Conservation (phyloP, 2,888 invertebrate species). For the Trissonchulus latispiculum region DNA sequence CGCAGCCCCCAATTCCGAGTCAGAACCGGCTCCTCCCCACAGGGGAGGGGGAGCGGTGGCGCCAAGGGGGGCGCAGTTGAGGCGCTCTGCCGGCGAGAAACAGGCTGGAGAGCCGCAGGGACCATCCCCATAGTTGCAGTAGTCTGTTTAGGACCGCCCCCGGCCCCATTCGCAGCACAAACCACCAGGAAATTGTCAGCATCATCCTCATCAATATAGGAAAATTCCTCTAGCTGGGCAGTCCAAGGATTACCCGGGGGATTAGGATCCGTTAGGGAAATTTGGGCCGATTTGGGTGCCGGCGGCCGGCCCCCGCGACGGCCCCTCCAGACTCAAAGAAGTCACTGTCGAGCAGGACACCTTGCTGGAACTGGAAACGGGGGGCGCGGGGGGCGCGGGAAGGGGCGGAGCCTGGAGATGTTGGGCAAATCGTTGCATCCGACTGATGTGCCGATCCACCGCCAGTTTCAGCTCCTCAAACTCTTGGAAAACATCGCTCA, state of each 20-base stretch:
- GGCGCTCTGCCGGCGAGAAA: too few relatives aligned
- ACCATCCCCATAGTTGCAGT: too few relatives aligned
- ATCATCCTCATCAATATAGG: conserved; percentile 29
- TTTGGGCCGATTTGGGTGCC: background rate
- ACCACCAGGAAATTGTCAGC: too few relatives aligned
- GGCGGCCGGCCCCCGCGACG: background rate
- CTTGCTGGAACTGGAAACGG: conserved; percentile 24
- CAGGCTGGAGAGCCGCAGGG: too few relatives aligned
- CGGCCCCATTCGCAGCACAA: too few relatives aligned
- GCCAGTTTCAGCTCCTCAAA: conserved; percentile 30
- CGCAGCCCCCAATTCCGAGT: too few relatives aligned
- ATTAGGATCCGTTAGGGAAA: background rate
- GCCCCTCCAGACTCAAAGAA: background rate
- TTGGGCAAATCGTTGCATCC: conserved; percentile 32
- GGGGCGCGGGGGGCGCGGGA: conserved; percentile 27
- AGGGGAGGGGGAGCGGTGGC: too few relatives aligned
- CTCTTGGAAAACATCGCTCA: conserved; percentile 24
- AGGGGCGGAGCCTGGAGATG: conserved; percentile 24
- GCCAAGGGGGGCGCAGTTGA: too few relatives aligned
- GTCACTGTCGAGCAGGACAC: background rate
- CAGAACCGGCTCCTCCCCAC: too few relatives aligned
- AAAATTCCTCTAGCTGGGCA: conserved; percentile 9
- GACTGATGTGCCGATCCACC: conserved; percentile 30
- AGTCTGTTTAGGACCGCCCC: too few relatives aligned
- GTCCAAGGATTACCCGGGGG: background rate